Conservation (phyloP, 1,140 invertebrate genomes). For the Chrysopa pallens region DNA sequence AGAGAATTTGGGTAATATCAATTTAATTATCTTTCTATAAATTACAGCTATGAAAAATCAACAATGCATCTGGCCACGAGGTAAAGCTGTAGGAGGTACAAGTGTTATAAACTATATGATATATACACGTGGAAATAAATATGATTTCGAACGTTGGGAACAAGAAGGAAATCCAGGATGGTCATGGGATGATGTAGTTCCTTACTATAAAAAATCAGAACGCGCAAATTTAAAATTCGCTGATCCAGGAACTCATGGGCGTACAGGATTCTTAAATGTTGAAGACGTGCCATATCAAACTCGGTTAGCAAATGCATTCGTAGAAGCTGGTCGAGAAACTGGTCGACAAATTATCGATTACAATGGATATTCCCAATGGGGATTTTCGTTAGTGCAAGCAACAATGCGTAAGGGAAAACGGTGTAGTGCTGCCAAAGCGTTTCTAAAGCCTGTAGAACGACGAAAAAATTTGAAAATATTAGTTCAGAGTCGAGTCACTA, state of each 20-base stretch:
- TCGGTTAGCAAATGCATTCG: conserved; percentile 16
- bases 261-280: conserved; percentile 42
- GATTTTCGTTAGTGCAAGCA: conserved; percentile 4
- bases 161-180: conserved; percentile 33
- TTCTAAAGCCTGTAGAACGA: conserved; percentile 22
- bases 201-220: conserved; percentile 43
- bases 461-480: conserved; percentile 29
- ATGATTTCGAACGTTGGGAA: conserved; percentile 60
- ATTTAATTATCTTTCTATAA: no score
- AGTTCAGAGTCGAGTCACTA: conserved; percentile 21
- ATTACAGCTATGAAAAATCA: conserved; percentile 27
- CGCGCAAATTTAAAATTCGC: conserved; percentile 26
- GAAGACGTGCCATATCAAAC: conserved; percentile 37
- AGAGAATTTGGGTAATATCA: no score
- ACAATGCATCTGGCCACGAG: conserved; percentile 32
- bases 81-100: conserved; percentile 48
- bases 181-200: conserved; percentile 51
- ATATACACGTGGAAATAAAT: conserved; percentile 56
- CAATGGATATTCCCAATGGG: conserved; percentile 4
- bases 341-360: conserved; percentile 4
- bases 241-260: conserved; percentile 35
- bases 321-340: conserved; percentile 4
- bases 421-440: conserved; percentile 28
- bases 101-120: conserved; percentile 64
- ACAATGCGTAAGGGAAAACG: conserved; percentile 21